These are phyloP conservation scores for Danio rerio DNA, from an alignment of 2,113 vertebrate genomes.

Conservation along the genomic window GRCz12tu NC_133178.1:21152001-21152500, in stretches of 20 bases:
- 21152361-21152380: no score
- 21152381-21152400: no score
- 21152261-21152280: conserved; percentile 70
- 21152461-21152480: no score
- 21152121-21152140: background rate
- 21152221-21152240: conserved; percentile 89
- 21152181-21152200: conserved; percentile 82
- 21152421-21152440: no score
- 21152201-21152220: conserved; percentile 79
- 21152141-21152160: conserved; percentile 74
- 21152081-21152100: background rate
- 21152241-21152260: conserved; percentile 88
- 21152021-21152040: background rate
- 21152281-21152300: background rate
- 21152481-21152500: no score
- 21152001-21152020: background rate
- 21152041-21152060: background rate
- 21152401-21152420: no score
- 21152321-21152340: background rate
- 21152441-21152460: no score
- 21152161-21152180: conserved; percentile 74
- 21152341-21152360: no score
- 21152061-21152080: background rate
- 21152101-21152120: background rate
- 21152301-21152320: background rate